Evolutionary conservation across 2,888 invertebrate species (phyloP).

Genomic region (Falcaria lacertinaria): DNA sequence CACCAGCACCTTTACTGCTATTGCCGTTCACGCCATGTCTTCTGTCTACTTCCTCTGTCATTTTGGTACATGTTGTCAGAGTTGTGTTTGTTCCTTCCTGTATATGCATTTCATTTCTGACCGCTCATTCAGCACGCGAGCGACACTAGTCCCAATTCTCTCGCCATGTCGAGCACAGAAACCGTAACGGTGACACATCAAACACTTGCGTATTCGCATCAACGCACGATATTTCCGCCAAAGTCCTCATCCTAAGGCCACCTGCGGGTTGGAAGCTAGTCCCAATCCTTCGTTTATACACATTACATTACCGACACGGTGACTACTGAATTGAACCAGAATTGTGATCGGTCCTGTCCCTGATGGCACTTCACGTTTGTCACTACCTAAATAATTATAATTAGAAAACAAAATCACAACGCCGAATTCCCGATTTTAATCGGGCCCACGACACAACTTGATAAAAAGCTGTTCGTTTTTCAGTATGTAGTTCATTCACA

Average conservation of each 20-base stretch:
- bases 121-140: slow-evolving; percentile 74
- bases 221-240: slow-evolving; percentile 64
- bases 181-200: slow-evolving; percentile 50
- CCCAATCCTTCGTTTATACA: slow-evolving; percentile 69
- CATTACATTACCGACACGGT: slow-evolving; percentile 77
- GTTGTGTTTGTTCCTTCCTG: slow-evolving; percentile 82
- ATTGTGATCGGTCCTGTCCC: slow-evolving; percentile 41
- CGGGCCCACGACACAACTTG: slow-evolving; percentile 76
- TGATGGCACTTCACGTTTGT: slow-evolving; percentile 48
- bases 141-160: slow-evolving; percentile 67
- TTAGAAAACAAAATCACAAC: slow-evolving; percentile 60
- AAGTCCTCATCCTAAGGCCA: slow-evolving; percentile 78
- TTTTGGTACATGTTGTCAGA: slow-evolving; percentile 85
- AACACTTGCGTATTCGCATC: slow-evolving; percentile 55
- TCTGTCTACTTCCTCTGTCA: slow-evolving; percentile 84
- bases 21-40: slow-evolving; percentile 86
- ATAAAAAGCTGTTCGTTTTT: slow-evolving; percentile 79
- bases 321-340: slow-evolving; percentile 60
- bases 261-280: slow-evolving; percentile 67
- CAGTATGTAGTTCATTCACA: slow-evolving; percentile 79
- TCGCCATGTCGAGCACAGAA: slow-evolving; percentile 68
- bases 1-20: slow-evolving; percentile 77
- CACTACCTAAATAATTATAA: slow-evolving; percentile 56
- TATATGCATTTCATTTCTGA: slow-evolving; percentile 84
- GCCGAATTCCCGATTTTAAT: slow-evolving; percentile 69